Evolutionary conservation across 2,797 vertebrate species (phyloP).

Genomic region (Channallabes apus): DNA sequence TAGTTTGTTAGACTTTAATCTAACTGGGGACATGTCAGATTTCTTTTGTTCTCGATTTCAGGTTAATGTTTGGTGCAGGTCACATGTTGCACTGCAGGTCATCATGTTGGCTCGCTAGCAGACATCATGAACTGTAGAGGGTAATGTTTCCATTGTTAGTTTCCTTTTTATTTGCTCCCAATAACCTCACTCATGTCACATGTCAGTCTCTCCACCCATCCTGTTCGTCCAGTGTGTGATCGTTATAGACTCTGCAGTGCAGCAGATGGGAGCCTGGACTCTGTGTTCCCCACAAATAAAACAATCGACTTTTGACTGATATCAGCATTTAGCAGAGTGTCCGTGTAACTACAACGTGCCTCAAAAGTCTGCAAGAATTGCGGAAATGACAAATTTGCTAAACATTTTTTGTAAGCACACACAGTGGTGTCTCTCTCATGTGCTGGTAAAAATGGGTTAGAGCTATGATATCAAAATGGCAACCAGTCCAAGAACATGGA

Average conservation of each 20-base stretch:
- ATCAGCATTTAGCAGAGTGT: conserved; percentile 21
- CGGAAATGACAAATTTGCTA: no score
- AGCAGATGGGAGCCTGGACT: conserved; percentile 43
- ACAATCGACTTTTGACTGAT: conserved; percentile 36
- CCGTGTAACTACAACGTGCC: neutral
- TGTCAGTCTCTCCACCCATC: conserved; percentile 37
- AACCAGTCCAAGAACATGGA: no score
- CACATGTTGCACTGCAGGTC: neutral
- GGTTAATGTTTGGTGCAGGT: conserved; percentile 19
- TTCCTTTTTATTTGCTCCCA: conserved; percentile 22
- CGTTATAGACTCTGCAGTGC: conserved; percentile 4
- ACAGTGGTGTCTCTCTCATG: no score
- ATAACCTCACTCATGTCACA: conserved; percentile 9
- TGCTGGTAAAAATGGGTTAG: no score
- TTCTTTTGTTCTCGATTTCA: neutral
- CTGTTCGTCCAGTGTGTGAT: conserved; percentile 31
- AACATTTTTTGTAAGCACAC: no score
- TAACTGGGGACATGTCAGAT: neutral
- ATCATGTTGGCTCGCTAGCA: neutral
- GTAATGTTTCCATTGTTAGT: conserved; percentile 28
- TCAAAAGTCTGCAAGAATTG: no score
- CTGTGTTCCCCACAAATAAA: conserved; percentile 33
- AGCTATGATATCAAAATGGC: no score
- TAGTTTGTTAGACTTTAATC: neutral
- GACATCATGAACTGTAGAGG: neutral